A percentile compares a stretch with the other conserved stretches of the same genome.
These are phyloP conservation scores for Drosophila cracens DNA, from an alignment of 2,888 invertebrate species.

Conservation along the genomic window DNA sequence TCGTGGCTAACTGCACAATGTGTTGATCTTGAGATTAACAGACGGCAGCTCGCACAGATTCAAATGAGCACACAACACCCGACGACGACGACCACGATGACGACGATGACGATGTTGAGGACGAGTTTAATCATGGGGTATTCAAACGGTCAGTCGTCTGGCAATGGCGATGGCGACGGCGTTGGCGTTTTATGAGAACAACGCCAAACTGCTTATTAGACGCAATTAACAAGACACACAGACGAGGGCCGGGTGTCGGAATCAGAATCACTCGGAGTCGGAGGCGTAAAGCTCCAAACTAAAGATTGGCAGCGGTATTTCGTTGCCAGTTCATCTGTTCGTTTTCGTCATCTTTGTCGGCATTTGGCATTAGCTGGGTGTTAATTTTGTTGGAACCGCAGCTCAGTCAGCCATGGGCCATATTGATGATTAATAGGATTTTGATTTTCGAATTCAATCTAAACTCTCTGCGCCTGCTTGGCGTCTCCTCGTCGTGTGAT, in stretches of 20 bases:
- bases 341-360: constrained; percentile 73
- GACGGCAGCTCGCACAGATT: constrained; percentile 73
- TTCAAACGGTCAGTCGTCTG: constrained; percentile 54
- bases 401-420: constrained; percentile 40
- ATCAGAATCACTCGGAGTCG: constrained; percentile 45
- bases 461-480: constrained; percentile 40
- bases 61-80: constrained; percentile 74
- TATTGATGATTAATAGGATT: constrained; percentile 75
- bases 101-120: constrained; percentile 39
- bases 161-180: constrained; percentile 44
- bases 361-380: constrained; percentile 76
- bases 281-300: constrained; percentile 50
- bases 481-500: constrained; percentile 59
- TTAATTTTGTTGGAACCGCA: constrained; percentile 63
- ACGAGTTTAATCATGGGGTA: constrained; percentile 75
- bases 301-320: constrained; percentile 65
- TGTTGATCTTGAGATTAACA: constrained; percentile 81
- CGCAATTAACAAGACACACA: constrained; percentile 76
- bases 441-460: constrained; percentile 52
- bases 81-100: constrained; percentile 19
- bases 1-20: constrained; percentile 69
- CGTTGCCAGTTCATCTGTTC: constrained; percentile 50
- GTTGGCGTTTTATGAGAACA: constrained; percentile 81
- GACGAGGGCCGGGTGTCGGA: constrained; percentile 46
- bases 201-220: constrained; percentile 81